Base-by-base conservation (phyloP, 2,888 invertebrate species). In the Prostheceraeus crozeri region DNA sequence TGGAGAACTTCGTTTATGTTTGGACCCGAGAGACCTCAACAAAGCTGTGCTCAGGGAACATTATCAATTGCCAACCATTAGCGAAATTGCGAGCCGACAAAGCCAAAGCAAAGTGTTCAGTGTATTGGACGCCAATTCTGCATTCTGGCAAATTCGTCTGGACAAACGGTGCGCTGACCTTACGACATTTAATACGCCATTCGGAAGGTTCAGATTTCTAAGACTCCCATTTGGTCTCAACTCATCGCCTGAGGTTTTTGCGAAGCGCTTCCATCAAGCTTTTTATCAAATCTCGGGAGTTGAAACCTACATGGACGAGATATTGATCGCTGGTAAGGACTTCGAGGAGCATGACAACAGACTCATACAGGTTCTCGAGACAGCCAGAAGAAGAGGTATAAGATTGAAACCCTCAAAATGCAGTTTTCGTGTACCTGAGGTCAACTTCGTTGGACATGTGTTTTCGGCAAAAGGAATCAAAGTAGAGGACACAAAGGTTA, bases 21-120 rank as follows among this genome's bases (percentile, higher is more conserved):
- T 67, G 8, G 68, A 67, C 51, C 67, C 66, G 1, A 57, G 48
- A 40, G 63, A 65, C 33, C 27, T 68, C 27, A 68, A 67, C 40
- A 59, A 61, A 48, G 61, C 60, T 16, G 62, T 67, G 40, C 19
- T 27, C 14, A 16, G 65, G 23, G 61, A 64, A 40, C 64, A 67
- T 48, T 67, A 52, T 27, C 62, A 66, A 45, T 35, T 65, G 1
- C 63, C 63, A 2, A 66, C 65, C 0, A 40, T 62, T 30, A 65
- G 67, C 31, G 65, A 66, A 54, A 62, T 65, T n/a, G 58, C 21
- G 48, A 56, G 63, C 8, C 53, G 54, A 40, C 62, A 65, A 35
- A 53, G 59, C 11, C 62, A 57, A 16, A 62, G 61, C 1, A 62
- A 27, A 31, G 36, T 60, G 1, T 64, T 67, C 48, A 35, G 46